Evolutionary conservation across 2,113 vertebrate species (phyloP), one percentile per base, ranked within the genome.

Genomic region (Sula dactylatra): DNA sequence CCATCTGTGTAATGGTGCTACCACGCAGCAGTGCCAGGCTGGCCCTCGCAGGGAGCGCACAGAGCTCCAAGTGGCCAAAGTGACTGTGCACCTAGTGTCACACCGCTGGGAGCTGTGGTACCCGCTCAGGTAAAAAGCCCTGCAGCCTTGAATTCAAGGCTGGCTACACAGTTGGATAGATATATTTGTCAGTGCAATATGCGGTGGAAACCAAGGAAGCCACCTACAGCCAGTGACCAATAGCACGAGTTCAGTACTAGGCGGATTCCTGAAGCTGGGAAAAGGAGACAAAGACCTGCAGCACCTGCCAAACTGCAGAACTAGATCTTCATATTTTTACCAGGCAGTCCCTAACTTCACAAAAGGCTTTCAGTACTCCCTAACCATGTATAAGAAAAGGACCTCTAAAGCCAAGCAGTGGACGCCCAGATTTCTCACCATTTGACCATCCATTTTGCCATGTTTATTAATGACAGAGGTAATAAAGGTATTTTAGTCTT

Each of bases 121-220:
- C 8, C 59, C 7, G 6, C 50, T 78, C 56, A 49, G 24, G 25
- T 59, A 38, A 72, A 62, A 80, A 62, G 31, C 36, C 31, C 59
- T 71, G 52, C 20, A 54, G 55, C 42, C 50, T 74, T 36, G 42
- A 24, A 44, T 40, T 52, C n/a, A 65, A 64, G 69, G 42, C 3
- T 76, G 52, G 22, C 26, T 47, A 54, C 8, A 0, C 0, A 2
- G 27, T 4, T 81, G 66, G 31, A 32, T 14, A 4, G 11, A 27
- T 5, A 79, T 58, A 44, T 17, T 18, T 32, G 27, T 31, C 27
- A 19, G 47, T 2, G 1, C 14, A 25, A 24, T 5, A 7, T 7
- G 8, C 8, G 7, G 4, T 54, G 34, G 49, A 83, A 82, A 38
- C 16, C 66, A 76, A 85, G n/a, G 34, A 59, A 42, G 11, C 29